Evolutionary conservation across 1,140 invertebrate genomes (phyloP), one percentile per base, ranked within the genome.

Genomic region (Drosophila truncata): DNA sequence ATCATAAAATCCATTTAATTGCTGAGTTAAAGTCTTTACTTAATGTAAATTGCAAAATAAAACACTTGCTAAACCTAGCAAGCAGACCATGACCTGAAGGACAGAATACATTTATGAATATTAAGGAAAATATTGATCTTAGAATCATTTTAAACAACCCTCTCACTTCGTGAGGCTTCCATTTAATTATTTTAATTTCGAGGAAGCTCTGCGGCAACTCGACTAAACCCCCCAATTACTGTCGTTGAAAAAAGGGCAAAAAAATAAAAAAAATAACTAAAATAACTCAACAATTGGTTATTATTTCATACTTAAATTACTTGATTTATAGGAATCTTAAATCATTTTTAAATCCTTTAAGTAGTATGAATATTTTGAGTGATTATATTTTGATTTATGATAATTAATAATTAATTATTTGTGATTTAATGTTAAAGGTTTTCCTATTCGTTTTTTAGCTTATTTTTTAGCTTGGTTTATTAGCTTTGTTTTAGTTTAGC

Each of bases 81-180:
- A 29, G 2, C 10, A 25, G 4, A 4, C 18, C 39, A n/a, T 46
- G 57, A 23, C 39, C 31, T 61, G 20, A 18, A n/a, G 59, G 13
- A 8, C 18, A 23, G 5, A 31, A 31, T 13, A 50, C 2, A 29
- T 1, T 18, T 8, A 4, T 10, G 4, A 25, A 25, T 16, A 16
- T 18, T 14, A 2, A 54, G 16, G 13, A 39, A 39, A 57, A 57
- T 41, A 57, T 57, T 57, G 16, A 41, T 57, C 35, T 37, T 54
- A 54, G 37, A 54, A n/a, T 54, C 50, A 23, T 10, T 14, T 54
- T 23, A n/a, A 54, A 9, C 52, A 35, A 37, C 52, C 52, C 52
- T 54, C 52, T 35, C 8, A 33, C 18, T 23, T 54, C 52, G 31
- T 37, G 52, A 54, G 23, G 44, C 44, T 10, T 47, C 14, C 14